Percentiles rank a stretch among this genome's conserved stretches.
These are phyloP conservation scores for Temnothorax longispinosus DNA, from an alignment of 1,140 invertebrate genomes.

Conservation along the genomic window DNA sequence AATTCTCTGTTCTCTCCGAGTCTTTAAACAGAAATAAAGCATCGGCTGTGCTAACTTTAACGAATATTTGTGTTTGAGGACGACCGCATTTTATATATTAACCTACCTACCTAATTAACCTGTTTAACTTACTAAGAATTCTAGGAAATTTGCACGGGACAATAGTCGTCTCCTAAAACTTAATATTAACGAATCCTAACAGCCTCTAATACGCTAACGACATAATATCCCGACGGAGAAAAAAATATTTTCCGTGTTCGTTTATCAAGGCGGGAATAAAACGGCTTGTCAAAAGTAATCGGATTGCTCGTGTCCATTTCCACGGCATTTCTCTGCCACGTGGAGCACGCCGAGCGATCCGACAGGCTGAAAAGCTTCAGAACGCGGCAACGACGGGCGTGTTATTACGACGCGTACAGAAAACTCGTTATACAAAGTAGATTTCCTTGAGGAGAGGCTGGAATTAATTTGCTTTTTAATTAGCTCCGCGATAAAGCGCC, in stretches of 20 bases:
- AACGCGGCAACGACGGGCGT: slow-evolving; percentile 20
- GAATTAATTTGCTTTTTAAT: slow-evolving; percentile 57
- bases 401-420: slow-evolving; percentile 49
- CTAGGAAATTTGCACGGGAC: neutral
- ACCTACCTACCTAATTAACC: neutral
- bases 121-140: neutral
- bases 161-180: neutral
- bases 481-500: slow-evolving; percentile 37
- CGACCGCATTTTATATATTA: neutral
- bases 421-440: slow-evolving; percentile 48
- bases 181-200: neutral
- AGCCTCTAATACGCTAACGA: neutral
- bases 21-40: neutral
- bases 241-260: neutral
- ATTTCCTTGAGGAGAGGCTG: slow-evolving; percentile 49
- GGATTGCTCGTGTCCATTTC: slow-evolving; percentile 19
- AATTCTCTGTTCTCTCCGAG: neutral
- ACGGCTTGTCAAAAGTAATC: neutral
- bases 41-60: neutral
- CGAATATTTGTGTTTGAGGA: neutral
- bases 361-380: slow-evolving; percentile 25
- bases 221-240: neutral
- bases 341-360: neutral
- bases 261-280: neutral
- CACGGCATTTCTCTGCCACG: slow-evolving; percentile 32